Evolutionary conservation across 92 coral and sea anemone species (phyloP), one percentile per base, ranked within the genome.

Genomic region (Palythoa grandis): DNA sequence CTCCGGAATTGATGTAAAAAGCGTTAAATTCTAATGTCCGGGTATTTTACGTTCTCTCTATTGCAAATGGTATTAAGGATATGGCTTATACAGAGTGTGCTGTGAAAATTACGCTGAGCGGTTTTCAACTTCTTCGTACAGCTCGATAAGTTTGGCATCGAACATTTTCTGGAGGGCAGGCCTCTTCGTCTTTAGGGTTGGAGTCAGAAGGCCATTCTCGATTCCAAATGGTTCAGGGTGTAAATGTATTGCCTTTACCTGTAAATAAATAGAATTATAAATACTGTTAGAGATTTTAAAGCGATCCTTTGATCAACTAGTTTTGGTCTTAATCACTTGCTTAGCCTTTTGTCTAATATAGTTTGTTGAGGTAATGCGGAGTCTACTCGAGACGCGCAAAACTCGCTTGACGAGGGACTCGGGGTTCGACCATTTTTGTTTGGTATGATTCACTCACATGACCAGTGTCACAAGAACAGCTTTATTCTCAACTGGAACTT

Each of bases 131-230:
- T 91, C 82, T 29, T 80, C 87, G 73, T 94, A 92, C 50, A 95
- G 78, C 70, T 91, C 93, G 56, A 76, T 77, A 58, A 95, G 78
- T 54, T 87, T 89, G 12, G 71, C 50, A 7, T 89, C 88, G 79
- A 93, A 93, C 61, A 74, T 48, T 43, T 92, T 92, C 72, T 74
- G 84, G 29, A 95, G 75, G 39, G 85, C 77, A 6, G 93, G 88
- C 19, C 98, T 87, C 79, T 95, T 95, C 12, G 90, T 89, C 67
- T 95, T 95, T 40, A 95, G 85, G 0, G 98, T 92, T 35, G 97
- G 97, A 1, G 98, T 95, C 20, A 95, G 89, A 9, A 93, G 74
- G 8, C 93, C 96, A 24, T 95, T 95, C 37, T 95, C 98, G 12
- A 94, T 76, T 67, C 92, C 92, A 84, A 95, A 94, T 43, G 91